Evolutionary conservation across 2,797 vertebrate species (phyloP).

Genomic region (Sciurus carolinensis): DNA sequence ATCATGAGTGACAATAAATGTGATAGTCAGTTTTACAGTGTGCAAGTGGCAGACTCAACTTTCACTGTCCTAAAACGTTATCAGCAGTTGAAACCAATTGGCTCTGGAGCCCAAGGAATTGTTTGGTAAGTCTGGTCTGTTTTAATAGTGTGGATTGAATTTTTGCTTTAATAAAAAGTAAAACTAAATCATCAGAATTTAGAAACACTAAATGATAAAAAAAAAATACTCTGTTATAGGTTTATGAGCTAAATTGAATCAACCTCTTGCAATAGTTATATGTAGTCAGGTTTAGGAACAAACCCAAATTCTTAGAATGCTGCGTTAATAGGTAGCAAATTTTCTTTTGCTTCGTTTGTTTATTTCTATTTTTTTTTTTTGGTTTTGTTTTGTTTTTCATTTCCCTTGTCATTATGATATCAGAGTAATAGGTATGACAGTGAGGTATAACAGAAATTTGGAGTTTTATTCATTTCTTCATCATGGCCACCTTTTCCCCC

Average conservation of each 20-base stretch:
- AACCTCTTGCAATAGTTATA: conserved; percentile 71
- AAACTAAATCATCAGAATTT: conserved; percentile 64
- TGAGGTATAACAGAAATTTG: conserved; percentile 81
- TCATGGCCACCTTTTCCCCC: conserved; percentile 85
- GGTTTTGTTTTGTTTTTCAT: conserved; percentile 75
- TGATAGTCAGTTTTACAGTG: conserved; percentile 97
- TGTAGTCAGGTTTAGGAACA: conserved; percentile 74
- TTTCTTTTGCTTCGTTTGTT: conserved; percentile 76
- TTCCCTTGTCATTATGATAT: conserved; percentile 77
- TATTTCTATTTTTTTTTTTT: conserved; percentile 75
- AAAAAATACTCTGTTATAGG: conserved; percentile 67
- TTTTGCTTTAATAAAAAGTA: conserved; percentile 62
- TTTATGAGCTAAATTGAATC: conserved; percentile 79
- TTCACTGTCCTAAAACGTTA: conserved; percentile 97
- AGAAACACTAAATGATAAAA: conserved; percentile 66
- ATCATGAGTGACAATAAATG: conserved; percentile 95
- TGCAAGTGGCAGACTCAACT: conserved; percentile 98
- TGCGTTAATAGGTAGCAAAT: conserved; percentile 64
- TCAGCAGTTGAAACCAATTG: conserved; percentile 96
- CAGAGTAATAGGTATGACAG: conserved; percentile 83
- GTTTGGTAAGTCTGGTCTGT: conserved; percentile 93
- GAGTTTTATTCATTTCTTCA: conserved; percentile 88
- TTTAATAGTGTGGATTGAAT: conserved; percentile 63
- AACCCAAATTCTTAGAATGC: conserved; percentile 77
- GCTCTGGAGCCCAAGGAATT: conserved; percentile 98